These are phyloP conservation scores for Microctonus brassicae DNA, from an alignment of 2,888 invertebrate species.

Conservation along the genomic window DNA sequence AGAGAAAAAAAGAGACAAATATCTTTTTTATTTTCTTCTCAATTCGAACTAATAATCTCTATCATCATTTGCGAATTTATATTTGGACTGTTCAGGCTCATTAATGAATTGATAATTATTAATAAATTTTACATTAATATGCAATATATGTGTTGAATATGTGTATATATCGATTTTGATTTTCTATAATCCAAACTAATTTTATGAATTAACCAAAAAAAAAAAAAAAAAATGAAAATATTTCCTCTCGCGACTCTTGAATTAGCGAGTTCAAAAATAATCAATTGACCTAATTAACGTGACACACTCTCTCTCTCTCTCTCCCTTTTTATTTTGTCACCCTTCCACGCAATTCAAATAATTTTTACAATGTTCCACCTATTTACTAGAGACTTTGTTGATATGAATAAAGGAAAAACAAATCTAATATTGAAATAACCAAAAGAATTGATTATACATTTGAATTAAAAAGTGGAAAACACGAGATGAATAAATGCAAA, in stretches of 20 bases:
- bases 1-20: not conserved
- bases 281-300: not conserved
- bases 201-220: not conserved
- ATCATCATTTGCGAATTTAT: not conserved
- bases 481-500: not conserved
- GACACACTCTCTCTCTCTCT: conserved; percentile 1
- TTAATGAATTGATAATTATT: not conserved
- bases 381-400: not conserved
- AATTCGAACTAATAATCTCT: not conserved
- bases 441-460: not conserved
- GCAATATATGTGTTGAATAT: not conserved
- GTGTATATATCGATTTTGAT: not conserved
- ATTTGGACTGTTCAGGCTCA: not conserved
- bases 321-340: not conserved
- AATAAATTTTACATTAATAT: not conserved
- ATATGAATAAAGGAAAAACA: not conserved
- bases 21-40: not conserved
- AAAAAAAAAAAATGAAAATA: not conserved
- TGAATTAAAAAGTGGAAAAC: conserved; percentile 21
- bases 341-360: conserved; percentile 5
- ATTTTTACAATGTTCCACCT: not conserved
- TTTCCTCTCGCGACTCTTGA: conserved; percentile 17
- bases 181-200: not conserved
- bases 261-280: not conserved
- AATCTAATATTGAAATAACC: conserved; percentile 25